A percentile compares a stretch with the other conserved stretches of the same genome.
Evolutionary conservation across 2,888 invertebrate species (phyloP).

Genomic region (Buathra laborator): DNA sequence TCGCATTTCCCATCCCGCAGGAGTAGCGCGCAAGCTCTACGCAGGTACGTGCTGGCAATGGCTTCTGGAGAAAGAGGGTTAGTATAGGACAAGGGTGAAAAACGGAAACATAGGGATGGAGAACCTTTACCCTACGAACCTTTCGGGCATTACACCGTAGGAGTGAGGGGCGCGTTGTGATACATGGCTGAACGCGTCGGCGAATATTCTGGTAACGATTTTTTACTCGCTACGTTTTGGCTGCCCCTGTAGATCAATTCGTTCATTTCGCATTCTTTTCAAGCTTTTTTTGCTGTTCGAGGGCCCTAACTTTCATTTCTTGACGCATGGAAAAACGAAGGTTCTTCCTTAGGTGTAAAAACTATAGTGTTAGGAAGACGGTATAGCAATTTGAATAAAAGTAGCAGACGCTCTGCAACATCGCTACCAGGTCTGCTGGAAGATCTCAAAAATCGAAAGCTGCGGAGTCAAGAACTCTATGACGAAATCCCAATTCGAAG

Average conservation of each 20-base stretch:
- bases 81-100: constrained; percentile 21
- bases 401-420: too few species aligned
- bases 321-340: too few species aligned
- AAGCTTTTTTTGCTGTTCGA: not conserved
- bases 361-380: not conserved
- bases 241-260: not conserved
- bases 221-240: not conserved
- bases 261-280: not conserved
- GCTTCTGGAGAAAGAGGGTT: constrained; percentile 31
- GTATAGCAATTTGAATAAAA: too few species aligned
- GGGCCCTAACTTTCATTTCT: not conserved
- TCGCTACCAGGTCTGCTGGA: too few species aligned
- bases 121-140: constrained; percentile 30
- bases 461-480: too few species aligned
- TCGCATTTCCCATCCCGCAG: constrained; percentile 67
- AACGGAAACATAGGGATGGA: not conserved
- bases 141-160: constrained; percentile 67
- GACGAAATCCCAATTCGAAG: not conserved
- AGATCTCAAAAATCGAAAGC: too few species aligned
- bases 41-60: constrained; percentile 19
- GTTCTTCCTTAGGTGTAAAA: not conserved
- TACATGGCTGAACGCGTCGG: constrained; percentile 19
- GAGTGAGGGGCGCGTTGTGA: constrained; percentile 5
- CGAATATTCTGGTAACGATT: constrained; percentile 20
- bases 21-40: constrained; percentile 34